phyloP scores from a whole-genome alignment of 2,797 vertebrate species.

The Ptychadena robeensis region DNA sequence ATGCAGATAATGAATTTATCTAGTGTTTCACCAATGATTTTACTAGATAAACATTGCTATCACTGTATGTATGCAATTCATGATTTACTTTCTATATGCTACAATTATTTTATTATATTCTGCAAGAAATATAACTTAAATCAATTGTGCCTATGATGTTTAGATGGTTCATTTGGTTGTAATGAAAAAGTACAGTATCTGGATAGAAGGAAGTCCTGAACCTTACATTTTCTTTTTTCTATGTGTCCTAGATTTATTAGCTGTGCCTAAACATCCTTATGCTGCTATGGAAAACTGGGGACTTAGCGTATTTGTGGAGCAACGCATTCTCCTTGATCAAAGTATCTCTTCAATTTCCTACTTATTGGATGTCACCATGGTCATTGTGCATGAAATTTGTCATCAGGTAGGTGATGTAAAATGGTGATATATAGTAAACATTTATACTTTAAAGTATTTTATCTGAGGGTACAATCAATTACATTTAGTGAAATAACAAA shows the following conservation, averaged over 20 bases:
- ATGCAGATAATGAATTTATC: too few species aligned
- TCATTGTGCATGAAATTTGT: conserved; percentile 96
- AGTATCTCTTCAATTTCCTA: conserved; percentile 94
- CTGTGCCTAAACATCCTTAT: conserved; percentile 98
- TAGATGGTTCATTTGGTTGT: not conserved
- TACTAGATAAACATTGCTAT: too few species aligned
- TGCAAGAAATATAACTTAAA: too few species aligned
- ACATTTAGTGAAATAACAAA: not conserved
- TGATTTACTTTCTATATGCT: too few species aligned
- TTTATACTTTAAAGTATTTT: not conserved
- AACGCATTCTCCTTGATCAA: conserved; percentile 94
- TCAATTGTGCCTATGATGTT: too few species aligned
- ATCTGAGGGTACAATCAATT: not conserved
- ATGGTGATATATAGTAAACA: conserved; percentile 5
- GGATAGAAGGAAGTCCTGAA: not conserved
- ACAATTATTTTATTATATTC: too few species aligned
- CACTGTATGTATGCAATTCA: too few species aligned
- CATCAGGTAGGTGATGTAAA: conserved; percentile 83
- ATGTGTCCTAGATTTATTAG: conserved; percentile 88
- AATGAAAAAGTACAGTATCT: not conserved
- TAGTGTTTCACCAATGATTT: too few species aligned
- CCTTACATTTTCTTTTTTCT: not conserved
- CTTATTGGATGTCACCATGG: conserved; percentile 98
- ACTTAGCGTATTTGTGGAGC: conserved; percentile 95
- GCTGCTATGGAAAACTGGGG: conserved; percentile 99